phyloP scores from a whole-genome alignment of 1,140 invertebrate species.

The Pseudomyrmex sp. region DNA sequence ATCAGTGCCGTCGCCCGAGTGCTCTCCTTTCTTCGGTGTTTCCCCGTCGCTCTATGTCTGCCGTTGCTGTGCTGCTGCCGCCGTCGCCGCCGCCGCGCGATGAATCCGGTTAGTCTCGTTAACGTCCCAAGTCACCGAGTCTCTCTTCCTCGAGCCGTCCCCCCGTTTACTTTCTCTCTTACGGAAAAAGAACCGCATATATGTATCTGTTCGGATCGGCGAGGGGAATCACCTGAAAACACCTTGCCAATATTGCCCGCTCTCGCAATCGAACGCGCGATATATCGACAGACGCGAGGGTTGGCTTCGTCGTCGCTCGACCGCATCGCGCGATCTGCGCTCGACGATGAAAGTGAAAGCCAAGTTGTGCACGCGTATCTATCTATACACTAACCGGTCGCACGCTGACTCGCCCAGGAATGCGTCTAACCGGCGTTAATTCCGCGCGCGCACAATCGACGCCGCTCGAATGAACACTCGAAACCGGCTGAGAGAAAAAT shows the following conservation, averaged over 20 bases:
- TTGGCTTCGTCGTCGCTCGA: not conserved
- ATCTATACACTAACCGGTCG: not conserved
- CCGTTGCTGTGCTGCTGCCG: conserved; percentile 40
- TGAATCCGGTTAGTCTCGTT: conserved; percentile 85
- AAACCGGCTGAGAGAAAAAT: not conserved
- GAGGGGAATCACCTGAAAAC: conserved; percentile 31
- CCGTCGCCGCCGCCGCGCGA: conserved; percentile 61
- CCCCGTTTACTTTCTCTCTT: conserved; percentile 59
- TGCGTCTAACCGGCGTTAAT: not conserved
- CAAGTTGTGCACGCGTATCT: not conserved
- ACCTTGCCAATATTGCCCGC: not conserved
- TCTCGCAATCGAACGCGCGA: not conserved
- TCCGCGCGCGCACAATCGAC: not conserved
- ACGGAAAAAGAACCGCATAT: conserved; percentile 47
- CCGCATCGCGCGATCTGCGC: conserved; percentile 22
- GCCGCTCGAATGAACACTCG: not conserved
- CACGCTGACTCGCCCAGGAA: conserved; percentile 26
- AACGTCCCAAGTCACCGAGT: conserved; percentile 80
- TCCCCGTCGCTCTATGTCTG: conserved; percentile 70
- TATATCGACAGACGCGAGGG: not conserved
- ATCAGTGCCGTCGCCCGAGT: conserved; percentile 81
- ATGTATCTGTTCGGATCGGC: not conserved
- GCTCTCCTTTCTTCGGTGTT: conserved; percentile 74
- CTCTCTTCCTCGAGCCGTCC: not conserved
- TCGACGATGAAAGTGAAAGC: conserved; percentile 65